These are phyloP conservation scores for Ameiurus melas DNA, from an alignment of 2,113 vertebrate species.

Conservation along the genomic window DNA sequence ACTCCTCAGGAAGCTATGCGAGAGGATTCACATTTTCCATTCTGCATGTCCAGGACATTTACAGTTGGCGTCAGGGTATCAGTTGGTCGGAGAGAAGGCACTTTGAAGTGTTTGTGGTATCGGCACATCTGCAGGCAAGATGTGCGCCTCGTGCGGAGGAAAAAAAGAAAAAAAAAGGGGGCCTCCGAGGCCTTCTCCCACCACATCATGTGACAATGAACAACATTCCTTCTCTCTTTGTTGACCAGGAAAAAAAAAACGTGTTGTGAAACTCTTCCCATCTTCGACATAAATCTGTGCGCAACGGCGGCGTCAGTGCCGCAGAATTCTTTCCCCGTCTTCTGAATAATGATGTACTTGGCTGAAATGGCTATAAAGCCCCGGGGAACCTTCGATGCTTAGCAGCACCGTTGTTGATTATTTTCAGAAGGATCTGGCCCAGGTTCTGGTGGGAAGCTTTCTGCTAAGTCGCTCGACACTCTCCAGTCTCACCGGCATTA, in stretches of 20 bases:
- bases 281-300: conserved; percentile 45
- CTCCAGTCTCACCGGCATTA: conserved; percentile 10
- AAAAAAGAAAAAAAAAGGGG: not conserved
- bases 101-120: conserved; percentile 90
- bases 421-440: conserved; percentile 39
- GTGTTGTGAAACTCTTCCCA: conserved; percentile 38
- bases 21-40: conserved; percentile 89
- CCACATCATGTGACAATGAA: conserved; percentile 82
- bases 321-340: conserved; percentile 3
- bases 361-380: conserved; percentile 31
- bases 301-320: not conserved
- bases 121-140: conserved; percentile 89
- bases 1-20: conserved; percentile 60
- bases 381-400: conserved; percentile 31
- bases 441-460: conserved; percentile 24
- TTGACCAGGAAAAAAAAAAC: conserved; percentile 17
- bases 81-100: conserved; percentile 83
- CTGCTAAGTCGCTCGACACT: not conserved
- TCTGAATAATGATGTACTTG: conserved; percentile 43
- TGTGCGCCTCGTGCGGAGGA: conserved; percentile 67
- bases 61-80: conserved; percentile 89
- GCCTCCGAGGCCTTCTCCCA: conserved; percentile 60
- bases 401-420: conserved; percentile 39
- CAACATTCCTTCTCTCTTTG: conserved; percentile 81
- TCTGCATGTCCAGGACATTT: conserved; percentile 89